Evolutionary conservation across 2,113 vertebrate species (phyloP), one percentile per base, ranked within the genome.

Genomic region (Toxotes jaculatrix): DNA sequence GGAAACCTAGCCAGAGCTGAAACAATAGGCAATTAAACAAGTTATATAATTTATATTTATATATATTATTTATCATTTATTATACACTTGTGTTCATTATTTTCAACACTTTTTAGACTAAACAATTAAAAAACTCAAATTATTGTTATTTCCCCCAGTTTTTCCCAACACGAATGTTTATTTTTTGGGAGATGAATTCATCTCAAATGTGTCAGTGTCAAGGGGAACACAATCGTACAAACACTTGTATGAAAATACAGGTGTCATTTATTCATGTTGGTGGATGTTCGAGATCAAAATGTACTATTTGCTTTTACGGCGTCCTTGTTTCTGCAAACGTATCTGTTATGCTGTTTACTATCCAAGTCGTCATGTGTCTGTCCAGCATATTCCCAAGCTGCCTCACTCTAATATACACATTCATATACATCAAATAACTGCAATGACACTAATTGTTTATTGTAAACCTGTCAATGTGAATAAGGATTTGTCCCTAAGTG

Each of bases 401-500:
- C 70, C 53, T 75, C 49, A 38, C 57, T 79, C 59, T 64, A 27
- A 27, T 55, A 71, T 27, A 65, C 75, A 75, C 16, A 61, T 53
- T 74, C 53, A 8, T 16, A 51, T 19, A 36, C 57, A 13, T 70
- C 1, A 11, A n/a, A 40, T 45, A 64, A 65, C 51, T 34, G 23
- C 23, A 14, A 43, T 45, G 19, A 77, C 23, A 75, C 53, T 72
- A 31, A 21, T 66, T 66, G 60, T 53, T 61, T 27, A 27, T 23
- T 31, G 34, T 16, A 27, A 32, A 6, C 14, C 31, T 43, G 70
- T 61, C 31, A 47, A 4, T 56, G 55, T 74, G 66, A 80, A 74
- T 17, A 53, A 38, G 14, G 60, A 57, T 71, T 38, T 78, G 77
- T 55, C 79, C 61, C 78, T 64, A 69, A 78, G 10, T 79, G 67